Evolutionary conservation across 2,797 vertebrate species (phyloP).

Genomic region (Erpetoichthys calabaricus): DNA sequence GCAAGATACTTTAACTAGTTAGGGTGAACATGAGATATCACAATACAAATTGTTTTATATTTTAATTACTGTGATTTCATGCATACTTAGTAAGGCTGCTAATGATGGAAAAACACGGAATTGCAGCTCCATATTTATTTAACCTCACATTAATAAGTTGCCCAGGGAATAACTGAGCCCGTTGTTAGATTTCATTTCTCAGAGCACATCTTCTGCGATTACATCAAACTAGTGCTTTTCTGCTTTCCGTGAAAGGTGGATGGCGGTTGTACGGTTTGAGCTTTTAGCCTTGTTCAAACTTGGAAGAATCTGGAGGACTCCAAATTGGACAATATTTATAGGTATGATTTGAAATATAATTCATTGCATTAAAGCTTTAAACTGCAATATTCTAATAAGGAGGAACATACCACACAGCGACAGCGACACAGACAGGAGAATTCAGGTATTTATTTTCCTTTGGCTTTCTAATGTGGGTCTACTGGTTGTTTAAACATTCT

Average conservation of each 20-base stretch:
- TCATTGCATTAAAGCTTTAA: constrained; percentile 25
- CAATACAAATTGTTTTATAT: background rate
- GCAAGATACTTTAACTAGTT: background rate
- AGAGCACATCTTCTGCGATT: constrained; percentile 23
- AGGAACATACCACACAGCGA: constrained; percentile 29
- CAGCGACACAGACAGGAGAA: too few relatives aligned
- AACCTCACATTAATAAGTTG: constrained; percentile 74
- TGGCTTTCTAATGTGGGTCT: too few relatives aligned
- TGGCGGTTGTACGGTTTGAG: constrained; percentile 31
- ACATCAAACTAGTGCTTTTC: constrained; percentile 21
- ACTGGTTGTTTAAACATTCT: too few relatives aligned
- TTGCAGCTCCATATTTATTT: constrained; percentile 61
- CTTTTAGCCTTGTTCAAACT: constrained; percentile 26
- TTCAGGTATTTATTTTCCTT: too few relatives aligned
- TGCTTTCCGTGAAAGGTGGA: constrained; percentile 11
- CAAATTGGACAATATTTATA: constrained; percentile 32
- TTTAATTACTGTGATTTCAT: background rate
- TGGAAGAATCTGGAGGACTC: constrained; percentile 10
- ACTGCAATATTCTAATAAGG: constrained; percentile 24
- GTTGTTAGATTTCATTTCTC: constrained; percentile 32
- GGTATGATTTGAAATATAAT: constrained; percentile 41
- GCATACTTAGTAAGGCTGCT: constrained; percentile 23
- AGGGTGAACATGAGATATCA: background rate
- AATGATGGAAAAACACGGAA: constrained; percentile 35
- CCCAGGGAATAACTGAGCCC: constrained; percentile 54